Conservation (phyloP, 2,888 invertebrate genomes). For the Drosophila multiciliata region DNA sequence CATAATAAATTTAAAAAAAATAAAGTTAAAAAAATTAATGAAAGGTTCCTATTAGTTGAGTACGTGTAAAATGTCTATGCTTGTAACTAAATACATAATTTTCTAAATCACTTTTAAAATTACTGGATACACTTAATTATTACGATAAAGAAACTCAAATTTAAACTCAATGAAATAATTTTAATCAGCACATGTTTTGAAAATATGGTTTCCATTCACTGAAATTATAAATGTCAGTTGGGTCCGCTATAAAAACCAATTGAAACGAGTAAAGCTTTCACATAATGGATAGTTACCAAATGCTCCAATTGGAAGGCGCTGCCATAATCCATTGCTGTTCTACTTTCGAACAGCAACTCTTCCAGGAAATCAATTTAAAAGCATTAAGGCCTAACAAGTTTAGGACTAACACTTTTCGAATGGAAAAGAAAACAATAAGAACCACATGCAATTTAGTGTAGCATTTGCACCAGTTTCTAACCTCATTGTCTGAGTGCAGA, state of each 20-base stretch:
- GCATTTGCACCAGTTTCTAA: conserved; percentile 51
- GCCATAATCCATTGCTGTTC: conserved; percentile 37
- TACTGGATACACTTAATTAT: background rate
- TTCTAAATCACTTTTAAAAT: background rate
- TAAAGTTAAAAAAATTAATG: background rate
- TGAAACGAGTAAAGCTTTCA: conserved; percentile 3
- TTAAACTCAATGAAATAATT: background rate
- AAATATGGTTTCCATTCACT: background rate
- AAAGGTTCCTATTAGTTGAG: background rate
- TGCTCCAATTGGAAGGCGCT: conserved; percentile 18
- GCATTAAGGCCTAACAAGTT: conserved; percentile 46
- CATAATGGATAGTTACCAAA: conserved; percentile 1
- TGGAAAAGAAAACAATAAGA: background rate
- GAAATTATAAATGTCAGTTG: background rate
- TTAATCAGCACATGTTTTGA: background rate
- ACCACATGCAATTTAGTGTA: conserved; percentile 6
- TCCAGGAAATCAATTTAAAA: conserved; percentile 45
- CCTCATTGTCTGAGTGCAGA: conserved; percentile 44
- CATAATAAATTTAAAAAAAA: background rate
- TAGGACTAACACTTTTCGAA: conserved; percentile 14
- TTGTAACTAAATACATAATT: background rate
- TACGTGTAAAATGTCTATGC: background rate
- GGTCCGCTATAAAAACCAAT: background rate
- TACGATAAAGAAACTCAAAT: background rate
- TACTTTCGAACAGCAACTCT: conserved; percentile 29